phyloP scores from a whole-genome alignment of 2,797 vertebrate species.

The Hephaestus fuliginosus region DNA sequence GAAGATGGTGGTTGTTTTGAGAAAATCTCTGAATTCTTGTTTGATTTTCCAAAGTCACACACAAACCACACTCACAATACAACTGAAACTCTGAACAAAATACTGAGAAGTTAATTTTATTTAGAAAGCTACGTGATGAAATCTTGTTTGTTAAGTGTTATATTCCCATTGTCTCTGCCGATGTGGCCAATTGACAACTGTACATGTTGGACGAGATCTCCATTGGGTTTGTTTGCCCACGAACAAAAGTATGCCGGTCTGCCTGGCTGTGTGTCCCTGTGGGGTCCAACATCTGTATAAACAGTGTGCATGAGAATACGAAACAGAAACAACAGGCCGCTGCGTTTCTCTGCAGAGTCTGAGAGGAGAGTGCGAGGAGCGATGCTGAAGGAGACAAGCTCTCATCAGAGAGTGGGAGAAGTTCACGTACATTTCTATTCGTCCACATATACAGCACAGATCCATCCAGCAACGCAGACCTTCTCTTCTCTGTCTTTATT shows the following conservation, averaged over 20 bases:
- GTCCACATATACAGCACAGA: neutral
- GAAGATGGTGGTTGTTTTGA: neutral
- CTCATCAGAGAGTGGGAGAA: neutral
- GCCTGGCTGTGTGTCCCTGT: slow-evolving; percentile 12
- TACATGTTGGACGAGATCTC: slow-evolving; percentile 4
- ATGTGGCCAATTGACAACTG: neutral
- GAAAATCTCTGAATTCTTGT: neutral
- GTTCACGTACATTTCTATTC: neutral
- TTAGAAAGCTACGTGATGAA: neutral
- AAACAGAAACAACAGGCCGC: slow-evolving; percentile 35
- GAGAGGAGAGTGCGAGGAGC: slow-evolving; percentile 6
- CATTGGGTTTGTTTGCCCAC: slow-evolving; percentile 38
- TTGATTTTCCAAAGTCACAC: neutral
- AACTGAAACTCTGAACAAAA: neutral
- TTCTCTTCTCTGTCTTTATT: neutral
- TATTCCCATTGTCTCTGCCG: neutral
- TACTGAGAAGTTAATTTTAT: neutral
- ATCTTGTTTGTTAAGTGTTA: neutral
- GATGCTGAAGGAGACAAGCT: neutral
- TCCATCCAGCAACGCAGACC: neutral
- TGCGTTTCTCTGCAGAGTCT: slow-evolving; percentile 4
- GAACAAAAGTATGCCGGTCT: slow-evolving; percentile 38
- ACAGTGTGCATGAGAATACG: slow-evolving; percentile 56
- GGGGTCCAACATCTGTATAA: slow-evolving; percentile 72
- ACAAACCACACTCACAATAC: neutral